Conservation (phyloP, 2,113 vertebrate species). For the Illadopsis cleaveri region DNA sequence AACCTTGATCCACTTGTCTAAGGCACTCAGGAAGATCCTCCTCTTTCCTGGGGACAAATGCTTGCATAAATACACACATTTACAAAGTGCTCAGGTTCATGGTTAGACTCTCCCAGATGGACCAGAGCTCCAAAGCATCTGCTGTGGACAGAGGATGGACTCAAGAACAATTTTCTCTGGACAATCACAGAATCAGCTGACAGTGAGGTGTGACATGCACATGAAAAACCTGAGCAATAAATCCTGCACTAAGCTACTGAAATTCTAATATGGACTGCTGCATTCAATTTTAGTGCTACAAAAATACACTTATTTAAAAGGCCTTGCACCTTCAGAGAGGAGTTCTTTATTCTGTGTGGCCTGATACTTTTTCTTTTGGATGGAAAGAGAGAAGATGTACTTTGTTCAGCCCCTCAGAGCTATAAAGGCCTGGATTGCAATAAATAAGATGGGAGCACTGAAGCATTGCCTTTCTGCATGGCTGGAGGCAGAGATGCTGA, state of each 20-base stretch:
- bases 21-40: background rate
- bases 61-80: background rate
- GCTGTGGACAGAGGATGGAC: background rate
- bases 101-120: background rate
- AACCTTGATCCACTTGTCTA: background rate
- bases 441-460: background rate
- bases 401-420: background rate
- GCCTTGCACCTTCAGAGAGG: background rate
- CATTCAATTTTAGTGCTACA: background rate
- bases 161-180: background rate
- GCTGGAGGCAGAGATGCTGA: constrained; percentile 26
- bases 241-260: background rate
- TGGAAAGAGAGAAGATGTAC: background rate
- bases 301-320: background rate
- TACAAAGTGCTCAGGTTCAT: background rate
- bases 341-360: background rate
- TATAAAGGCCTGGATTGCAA: background rate
- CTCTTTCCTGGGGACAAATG: background rate
- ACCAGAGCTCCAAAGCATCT: background rate
- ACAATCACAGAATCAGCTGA: background rate
- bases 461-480: constrained; percentile 11
- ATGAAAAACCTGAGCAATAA: background rate
- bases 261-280: background rate
- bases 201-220: background rate
- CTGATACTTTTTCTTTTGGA: background rate